Conservation (phyloP, 2,113 vertebrate species). For the Zosterops lateralis region DNA sequence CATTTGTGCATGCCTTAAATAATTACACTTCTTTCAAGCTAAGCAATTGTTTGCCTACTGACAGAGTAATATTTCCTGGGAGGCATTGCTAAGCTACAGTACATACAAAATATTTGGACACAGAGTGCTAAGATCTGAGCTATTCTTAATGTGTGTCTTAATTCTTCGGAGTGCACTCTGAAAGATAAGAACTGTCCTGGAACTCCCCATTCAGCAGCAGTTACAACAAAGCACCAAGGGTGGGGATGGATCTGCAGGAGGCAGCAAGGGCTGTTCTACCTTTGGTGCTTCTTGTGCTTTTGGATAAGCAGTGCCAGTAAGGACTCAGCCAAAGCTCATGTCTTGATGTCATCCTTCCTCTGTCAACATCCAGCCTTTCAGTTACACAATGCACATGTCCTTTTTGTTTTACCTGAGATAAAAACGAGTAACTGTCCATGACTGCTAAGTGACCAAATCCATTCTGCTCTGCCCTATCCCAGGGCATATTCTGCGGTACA, state of each 20-base stretch:
- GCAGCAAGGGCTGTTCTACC: background rate
- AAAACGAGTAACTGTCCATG: background rate
- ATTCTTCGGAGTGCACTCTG: background rate
- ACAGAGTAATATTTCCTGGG: slow-evolving; percentile 43
- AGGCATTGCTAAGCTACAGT: slow-evolving; percentile 46
- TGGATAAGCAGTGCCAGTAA: background rate
- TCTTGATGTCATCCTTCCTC: background rate
- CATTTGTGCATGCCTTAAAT: slow-evolving; percentile 42
- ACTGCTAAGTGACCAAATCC: background rate
- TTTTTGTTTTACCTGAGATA: background rate
- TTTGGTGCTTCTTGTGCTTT: background rate
- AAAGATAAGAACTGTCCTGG: slow-evolving; percentile 1
- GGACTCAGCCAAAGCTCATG: fast-evolving
- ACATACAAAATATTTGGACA: slow-evolving; percentile 16
- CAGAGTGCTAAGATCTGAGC: slow-evolving; percentile 1
- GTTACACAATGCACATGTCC: fast-evolving
- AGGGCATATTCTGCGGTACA: background rate
- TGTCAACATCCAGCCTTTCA: background rate
- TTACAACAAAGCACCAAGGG: background rate
- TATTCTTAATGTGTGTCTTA: background rate
- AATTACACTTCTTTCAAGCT: slow-evolving; percentile 52
- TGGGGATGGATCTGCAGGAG: background rate
- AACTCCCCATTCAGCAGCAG: background rate
- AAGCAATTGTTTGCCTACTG: slow-evolving; percentile 51
- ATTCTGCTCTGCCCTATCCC: background rate